Conservation (phyloP, 2,888 invertebrate genomes). For the Eristalinus aeneus region DNA sequence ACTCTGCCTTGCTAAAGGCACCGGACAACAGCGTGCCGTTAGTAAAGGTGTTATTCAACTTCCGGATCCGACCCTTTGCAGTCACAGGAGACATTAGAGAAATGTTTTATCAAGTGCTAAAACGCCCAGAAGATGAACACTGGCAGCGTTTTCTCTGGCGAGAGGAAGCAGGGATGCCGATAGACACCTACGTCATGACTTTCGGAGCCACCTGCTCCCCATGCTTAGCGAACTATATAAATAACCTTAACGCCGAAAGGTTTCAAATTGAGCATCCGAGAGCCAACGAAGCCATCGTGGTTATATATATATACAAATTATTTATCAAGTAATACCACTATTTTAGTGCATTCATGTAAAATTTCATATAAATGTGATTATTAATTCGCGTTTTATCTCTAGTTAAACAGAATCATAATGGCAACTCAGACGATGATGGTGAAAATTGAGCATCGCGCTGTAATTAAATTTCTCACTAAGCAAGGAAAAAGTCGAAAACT, state of each 20-base stretch:
- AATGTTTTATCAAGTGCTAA: slow-evolving; percentile 45
- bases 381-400: no score
- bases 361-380: no score
- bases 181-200: slow-evolving; percentile 55
- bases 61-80: slow-evolving; percentile 74
- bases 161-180: slow-evolving; percentile 9
- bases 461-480: no score
- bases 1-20: slow-evolving; percentile 74
- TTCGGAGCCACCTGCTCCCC: slow-evolving; percentile 65
- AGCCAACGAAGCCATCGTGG: slow-evolving; percentile 10
- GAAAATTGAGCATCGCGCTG: no score
- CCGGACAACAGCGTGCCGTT: slow-evolving; percentile 74
- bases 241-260: slow-evolving; percentile 28
- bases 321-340: no score
- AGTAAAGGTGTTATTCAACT: slow-evolving; percentile 75
- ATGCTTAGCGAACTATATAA: slow-evolving; percentile 58
- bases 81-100: slow-evolving; percentile 73
- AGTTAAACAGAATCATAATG: no score
- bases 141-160: slow-evolving; percentile 48
- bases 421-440: no score
- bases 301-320: no score
- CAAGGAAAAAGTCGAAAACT: no score
- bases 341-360: no score
- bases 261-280: slow-evolving; percentile 13
- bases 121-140: slow-evolving; percentile 61